Evolutionary conservation across 2,797 vertebrate species (phyloP).

Genomic region (Hapalemur alaotrensis): DNA sequence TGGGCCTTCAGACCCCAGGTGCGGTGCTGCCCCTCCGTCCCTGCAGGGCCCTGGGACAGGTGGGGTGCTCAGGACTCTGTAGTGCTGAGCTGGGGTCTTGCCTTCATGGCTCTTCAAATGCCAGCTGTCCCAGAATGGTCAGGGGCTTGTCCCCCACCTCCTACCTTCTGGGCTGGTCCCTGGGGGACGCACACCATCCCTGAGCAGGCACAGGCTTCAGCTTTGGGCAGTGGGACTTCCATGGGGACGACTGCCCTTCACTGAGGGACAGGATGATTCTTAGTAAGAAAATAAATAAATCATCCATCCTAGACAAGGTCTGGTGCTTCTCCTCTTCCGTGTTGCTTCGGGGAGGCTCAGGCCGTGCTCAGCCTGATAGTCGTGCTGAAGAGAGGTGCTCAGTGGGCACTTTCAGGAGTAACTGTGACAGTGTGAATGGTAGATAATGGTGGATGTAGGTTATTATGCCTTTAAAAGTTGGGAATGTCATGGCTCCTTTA

Average conservation of each 20-base stretch:
- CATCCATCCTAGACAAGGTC: background rate
- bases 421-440: too few species aligned
- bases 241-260: background rate
- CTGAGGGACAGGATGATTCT: background rate
- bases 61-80: background rate
- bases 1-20: background rate
- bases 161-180: background rate
- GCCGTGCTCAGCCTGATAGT: background rate
- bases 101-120: fast-evolving
- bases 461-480: background rate
- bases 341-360: background rate
- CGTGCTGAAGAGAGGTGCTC: background rate
- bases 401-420: background rate
- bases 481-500: background rate
- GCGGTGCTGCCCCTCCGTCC: background rate
- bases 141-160: background rate
- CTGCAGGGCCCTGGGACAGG: background rate
- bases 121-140: background rate
- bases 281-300: background rate
- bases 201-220: background rate
- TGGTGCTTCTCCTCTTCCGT: background rate
- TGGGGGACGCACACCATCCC: fast-evolving
- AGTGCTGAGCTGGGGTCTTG: background rate
- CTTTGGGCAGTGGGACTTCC: background rate
- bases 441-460: too few species aligned